A percentile compares a stretch with the other conserved stretches of the same genome.
Conservation (phyloP, 2,797 vertebrate species). For the Coranthus polyacanthus region DNA sequence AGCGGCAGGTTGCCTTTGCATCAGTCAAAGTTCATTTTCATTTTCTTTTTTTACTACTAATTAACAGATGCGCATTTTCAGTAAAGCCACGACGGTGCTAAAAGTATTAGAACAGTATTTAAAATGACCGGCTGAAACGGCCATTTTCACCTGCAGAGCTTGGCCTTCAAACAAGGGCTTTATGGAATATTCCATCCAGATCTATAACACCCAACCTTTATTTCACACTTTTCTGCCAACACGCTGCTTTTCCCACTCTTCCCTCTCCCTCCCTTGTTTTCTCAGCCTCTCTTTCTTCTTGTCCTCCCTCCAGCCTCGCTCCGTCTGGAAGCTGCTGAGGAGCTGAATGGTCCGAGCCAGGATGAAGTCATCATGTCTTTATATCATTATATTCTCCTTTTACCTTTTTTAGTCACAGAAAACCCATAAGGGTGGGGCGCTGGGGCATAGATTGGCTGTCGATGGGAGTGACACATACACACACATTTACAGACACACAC, state of each 20-base stretch:
- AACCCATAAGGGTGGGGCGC: conserved; percentile 75
- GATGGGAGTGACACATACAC: conserved; percentile 59
- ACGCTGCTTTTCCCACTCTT: conserved; percentile 42
- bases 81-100: background rate
- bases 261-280: conserved; percentile 61
- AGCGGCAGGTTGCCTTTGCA: background rate
- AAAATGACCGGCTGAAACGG: background rate
- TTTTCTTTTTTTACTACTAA: no score
- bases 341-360: conserved; percentile 71
- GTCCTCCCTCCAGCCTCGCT: conserved; percentile 62
- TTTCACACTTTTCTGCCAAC: conserved; percentile 63
- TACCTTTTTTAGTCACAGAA: conserved; percentile 89
- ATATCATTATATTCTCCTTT: conserved; percentile 85
- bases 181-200: conserved; percentile 20
- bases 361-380: conserved; percentile 85
- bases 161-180: conserved; percentile 16
- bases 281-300: conserved; percentile 51
- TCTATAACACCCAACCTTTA: conserved; percentile 54
- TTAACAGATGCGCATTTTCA: no score
- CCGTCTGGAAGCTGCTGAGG: conserved; percentile 70
- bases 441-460: conserved; percentile 68
- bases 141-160: conserved; percentile 31
- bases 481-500: conserved; percentile 48
- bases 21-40: no score
- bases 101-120: background rate